phyloP scores from a whole-genome alignment of 2,888 invertebrate genomes.

The Polyommatus icarus region DNA sequence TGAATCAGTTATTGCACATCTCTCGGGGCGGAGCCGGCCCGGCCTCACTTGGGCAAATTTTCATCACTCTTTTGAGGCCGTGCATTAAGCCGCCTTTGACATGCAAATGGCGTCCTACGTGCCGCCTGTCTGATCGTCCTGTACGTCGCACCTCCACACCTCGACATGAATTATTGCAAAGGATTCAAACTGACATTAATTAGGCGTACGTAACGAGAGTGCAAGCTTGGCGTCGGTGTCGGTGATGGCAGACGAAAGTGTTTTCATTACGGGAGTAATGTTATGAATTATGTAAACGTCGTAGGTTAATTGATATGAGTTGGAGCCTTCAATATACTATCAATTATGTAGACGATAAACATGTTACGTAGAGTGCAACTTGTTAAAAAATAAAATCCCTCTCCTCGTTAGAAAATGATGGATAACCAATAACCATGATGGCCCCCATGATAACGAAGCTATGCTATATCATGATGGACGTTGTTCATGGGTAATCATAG shows the following conservation, averaged over 20 bases:
- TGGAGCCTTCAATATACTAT: background rate
- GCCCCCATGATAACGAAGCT: too few species aligned
- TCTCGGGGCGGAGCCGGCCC: background rate
- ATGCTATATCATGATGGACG: too few species aligned
- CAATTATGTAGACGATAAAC: too few species aligned
- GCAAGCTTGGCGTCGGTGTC: background rate
- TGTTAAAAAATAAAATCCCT: too few species aligned
- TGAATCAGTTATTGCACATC: constrained; percentile 28
- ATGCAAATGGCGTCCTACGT: constrained; percentile 20
- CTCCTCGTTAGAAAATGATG: too few species aligned
- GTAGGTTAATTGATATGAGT: background rate
- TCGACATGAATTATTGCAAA: background rate
- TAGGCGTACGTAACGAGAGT: constrained; percentile 14
- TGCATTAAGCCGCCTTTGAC: constrained; percentile 26
- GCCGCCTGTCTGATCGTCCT: constrained; percentile 16
- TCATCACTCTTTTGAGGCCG: constrained; percentile 17
- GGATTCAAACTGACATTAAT: constrained; percentile 13
- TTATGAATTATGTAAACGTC: background rate
- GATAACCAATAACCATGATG: too few species aligned
- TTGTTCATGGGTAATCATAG: too few species aligned
- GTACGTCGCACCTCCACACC: constrained; percentile 1
- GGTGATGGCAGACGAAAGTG: background rate
- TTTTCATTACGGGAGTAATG: background rate
- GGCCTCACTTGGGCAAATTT: constrained; percentile 25
- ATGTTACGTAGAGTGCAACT: too few species aligned